Base-by-base conservation (phyloP, 2,113 vertebrate species). In the Speoplatyrhinus poulsoni region DNA sequence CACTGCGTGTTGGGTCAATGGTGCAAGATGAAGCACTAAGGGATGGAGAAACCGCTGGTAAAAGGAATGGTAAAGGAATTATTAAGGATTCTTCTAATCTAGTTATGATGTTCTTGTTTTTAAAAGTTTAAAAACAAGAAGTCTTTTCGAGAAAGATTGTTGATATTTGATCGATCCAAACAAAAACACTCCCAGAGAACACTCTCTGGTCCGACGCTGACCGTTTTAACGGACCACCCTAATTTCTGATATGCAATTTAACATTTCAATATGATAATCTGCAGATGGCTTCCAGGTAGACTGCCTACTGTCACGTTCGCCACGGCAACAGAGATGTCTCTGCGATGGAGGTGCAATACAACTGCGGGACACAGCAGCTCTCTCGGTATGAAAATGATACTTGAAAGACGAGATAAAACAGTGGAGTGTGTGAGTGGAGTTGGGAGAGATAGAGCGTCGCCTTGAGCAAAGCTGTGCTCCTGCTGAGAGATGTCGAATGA, bases 331-430 rank as follows among this genome's bases (percentile, higher is more conserved):
- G 66, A 84, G 63, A 77, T 60, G 57, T 81, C 36, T 81, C 67
- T 69, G 46, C 61, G 41, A 65, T 41, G 74, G 74, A 77, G 48
- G 48, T 60, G 12, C 36, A 48, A 68, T 67, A 62, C n/a, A 60
- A 60, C 67, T 32, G 62, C 54, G 46, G 69, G 83, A 83, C 63
- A 71, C 68, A 5, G 58, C 26, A 50, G 13, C 72, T 59, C 65
- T 63, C 79, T 76, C 48, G 8, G 55, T 73, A 75, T 70, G 70
- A 81, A 90, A 83, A 82, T 72, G 70, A 83, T 80, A 76, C 81
- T 87, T 85, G 81, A 88, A 87, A 88, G 81, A 55, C 17, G 0
- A 82, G 78, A 84, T 88, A 61, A 81, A 86, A 69, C 78, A 78
- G 82, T 79, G 81, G 76, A 85, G 63, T 81, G n/a, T n/a, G n/a